These are phyloP conservation scores for Drosophila repletoides DNA, from an alignment of 1,140 invertebrate genomes.

Conservation along the genomic window DNA sequence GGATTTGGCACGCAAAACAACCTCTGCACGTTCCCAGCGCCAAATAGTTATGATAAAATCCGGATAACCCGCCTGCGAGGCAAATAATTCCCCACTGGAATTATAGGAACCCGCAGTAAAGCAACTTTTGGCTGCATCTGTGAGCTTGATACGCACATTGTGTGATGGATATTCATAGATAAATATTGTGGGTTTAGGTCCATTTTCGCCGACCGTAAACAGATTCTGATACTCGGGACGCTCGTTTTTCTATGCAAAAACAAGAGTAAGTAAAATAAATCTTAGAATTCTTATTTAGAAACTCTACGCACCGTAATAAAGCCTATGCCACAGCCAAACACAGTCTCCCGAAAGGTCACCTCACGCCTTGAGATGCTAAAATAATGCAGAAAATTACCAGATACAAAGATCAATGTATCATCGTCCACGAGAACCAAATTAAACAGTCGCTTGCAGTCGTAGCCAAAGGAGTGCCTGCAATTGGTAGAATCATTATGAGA, in stretches of 20 bases:
- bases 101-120: conserved; percentile 92
- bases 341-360: conserved; percentile 87
- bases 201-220: conserved; percentile 93
- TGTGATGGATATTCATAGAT: conserved; percentile 92
- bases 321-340: conserved; percentile 90
- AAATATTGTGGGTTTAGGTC: conserved; percentile 90
- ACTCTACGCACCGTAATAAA: conserved; percentile 87
- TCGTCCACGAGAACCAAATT: conserved; percentile 90
- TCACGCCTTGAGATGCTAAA: conserved; percentile 87
- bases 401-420: conserved; percentile 88
- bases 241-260: conserved; percentile 87
- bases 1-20: conserved; percentile 90
- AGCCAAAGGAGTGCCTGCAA: conserved; percentile 93
- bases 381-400: conserved; percentile 91
- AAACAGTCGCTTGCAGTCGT: conserved; percentile 90
- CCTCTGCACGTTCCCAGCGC: conserved; percentile 90
- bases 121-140: conserved; percentile 88
- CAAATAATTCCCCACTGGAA: conserved; percentile 89
- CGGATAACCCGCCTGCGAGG: conserved; percentile 91
- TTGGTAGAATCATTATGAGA: too few species aligned
- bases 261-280: too few species aligned
- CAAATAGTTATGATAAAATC: conserved; percentile 94
- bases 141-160: conserved; percentile 88
- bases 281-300: background rate
- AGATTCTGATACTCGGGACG: conserved; percentile 85